phyloP scores from a whole-genome alignment of 2,797 vertebrate species.

The Protosalanx chinensis region DNA sequence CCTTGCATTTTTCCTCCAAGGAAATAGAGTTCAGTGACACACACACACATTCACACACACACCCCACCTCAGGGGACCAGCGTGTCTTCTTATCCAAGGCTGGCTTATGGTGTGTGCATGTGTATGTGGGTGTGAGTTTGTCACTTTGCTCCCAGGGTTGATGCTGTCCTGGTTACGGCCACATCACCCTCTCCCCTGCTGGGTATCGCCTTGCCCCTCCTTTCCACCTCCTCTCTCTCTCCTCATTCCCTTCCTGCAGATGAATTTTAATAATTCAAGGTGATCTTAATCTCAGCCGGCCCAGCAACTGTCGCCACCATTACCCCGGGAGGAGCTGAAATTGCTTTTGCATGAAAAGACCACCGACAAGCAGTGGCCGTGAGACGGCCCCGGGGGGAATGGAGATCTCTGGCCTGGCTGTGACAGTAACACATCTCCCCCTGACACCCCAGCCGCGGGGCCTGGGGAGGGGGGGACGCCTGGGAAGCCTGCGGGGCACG shows the following conservation, averaged over 20 bases:
- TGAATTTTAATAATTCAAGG: slow-evolving; percentile 72
- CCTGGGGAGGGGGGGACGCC: not conserved
- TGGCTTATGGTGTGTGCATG: slow-evolving; percentile 31
- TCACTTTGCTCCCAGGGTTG: slow-evolving; percentile 55
- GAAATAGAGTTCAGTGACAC: slow-evolving; percentile 46
- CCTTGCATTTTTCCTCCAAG: slow-evolving; percentile 31
- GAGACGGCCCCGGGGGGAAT: slow-evolving; percentile 41
- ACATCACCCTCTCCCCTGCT: slow-evolving; percentile 41
- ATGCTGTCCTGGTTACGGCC: slow-evolving; percentile 59
- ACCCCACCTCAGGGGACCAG: not conserved
- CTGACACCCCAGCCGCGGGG: slow-evolving; percentile 20
- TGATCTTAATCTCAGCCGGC: slow-evolving; percentile 58
- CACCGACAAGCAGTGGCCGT: slow-evolving; percentile 24
- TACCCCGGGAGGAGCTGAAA: slow-evolving; percentile 60
- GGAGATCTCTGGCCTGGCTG: slow-evolving; percentile 41
- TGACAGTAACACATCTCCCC: slow-evolving; percentile 37
- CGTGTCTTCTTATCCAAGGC: slow-evolving; percentile 33
- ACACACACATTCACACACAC: no score
- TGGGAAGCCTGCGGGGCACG: no score
- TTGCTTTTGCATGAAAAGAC: slow-evolving; percentile 58
- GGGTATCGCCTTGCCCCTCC: slow-evolving; percentile 24
- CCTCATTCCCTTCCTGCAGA: slow-evolving; percentile 46
- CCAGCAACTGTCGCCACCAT: slow-evolving; percentile 52
- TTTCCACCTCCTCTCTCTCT: slow-evolving; percentile 20
- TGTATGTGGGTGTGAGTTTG: slow-evolving; percentile 35